Evolutionary conservation across 64 coral and sea anemone species (phyloP), one percentile per base, ranked within the genome.

Genomic region (Dendrophyllia cribrosa): DNA sequence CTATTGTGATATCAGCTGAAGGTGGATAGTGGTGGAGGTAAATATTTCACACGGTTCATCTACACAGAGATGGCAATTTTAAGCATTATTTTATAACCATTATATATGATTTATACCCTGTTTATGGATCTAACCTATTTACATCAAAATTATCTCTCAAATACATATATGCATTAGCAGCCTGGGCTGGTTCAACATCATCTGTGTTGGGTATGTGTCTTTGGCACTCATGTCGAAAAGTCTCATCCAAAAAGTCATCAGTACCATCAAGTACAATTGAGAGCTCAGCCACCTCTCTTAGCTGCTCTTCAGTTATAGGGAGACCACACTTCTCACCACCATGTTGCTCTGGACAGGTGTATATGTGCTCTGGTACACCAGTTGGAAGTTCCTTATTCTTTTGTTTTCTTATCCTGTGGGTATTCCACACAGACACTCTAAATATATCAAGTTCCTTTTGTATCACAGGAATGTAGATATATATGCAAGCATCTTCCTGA

Each of bases 111-210:
- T n/a, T n/a, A n/a, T n/a, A n/a, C n/a, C n/a, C n/a, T n/a, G n/a
- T n/a, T n/a, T n/a, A n/a, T n/a, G n/a, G n/a, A n/a, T n/a, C n/a
- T n/a, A n/a, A n/a, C n/a, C n/a, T n/a, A n/a, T 34, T 34, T 34
- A 34, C 34, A 34, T 34, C 34, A 34, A 34, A 34, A 34, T 34
- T 34, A 34, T 34, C 34, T 90, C 81, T 90, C 23, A 90, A 43
- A 90, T 81, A 90, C 65, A 82, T 70, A 62, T 43, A 91, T 91
- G 89, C 89, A 91, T 91, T 74, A 72, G 89, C 65, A 83, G 89
- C 89, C 56, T 83, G 77, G 73, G 82, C 89, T 59, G 89, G 89
- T 66, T 91, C 89, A 91, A 91, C 83, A 46, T 83, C 66, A 48
- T 82, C 78, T 43, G 77, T 82, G 51, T 83, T 91, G 49, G 89